phyloP scores from a whole-genome alignment of 2,113 vertebrate species.

The Labeo catla region DNA sequence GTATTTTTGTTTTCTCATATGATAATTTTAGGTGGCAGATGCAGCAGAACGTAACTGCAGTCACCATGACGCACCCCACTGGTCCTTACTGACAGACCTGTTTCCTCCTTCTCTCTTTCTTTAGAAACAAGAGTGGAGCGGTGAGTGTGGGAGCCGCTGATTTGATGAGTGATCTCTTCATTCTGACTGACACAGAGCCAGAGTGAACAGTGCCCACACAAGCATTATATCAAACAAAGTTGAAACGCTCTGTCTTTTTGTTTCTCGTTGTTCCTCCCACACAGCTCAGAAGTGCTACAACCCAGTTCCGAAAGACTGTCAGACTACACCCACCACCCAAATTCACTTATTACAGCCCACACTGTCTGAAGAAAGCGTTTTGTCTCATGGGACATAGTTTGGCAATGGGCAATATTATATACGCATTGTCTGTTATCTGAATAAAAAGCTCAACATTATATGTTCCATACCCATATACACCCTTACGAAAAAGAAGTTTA shows the following conservation, averaged over 20 bases:
- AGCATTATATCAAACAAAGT: no score
- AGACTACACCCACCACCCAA: background rate
- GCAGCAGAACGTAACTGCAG: background rate
- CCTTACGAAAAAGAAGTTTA: no score
- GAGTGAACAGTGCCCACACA: background rate
- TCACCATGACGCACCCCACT: background rate
- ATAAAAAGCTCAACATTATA: background rate
- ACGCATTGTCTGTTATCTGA: background rate
- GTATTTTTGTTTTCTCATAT: background rate
- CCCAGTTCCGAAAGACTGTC: no score
- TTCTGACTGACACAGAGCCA: constrained; percentile 11
- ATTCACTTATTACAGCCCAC: constrained; percentile 6
- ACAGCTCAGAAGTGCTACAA: no score
- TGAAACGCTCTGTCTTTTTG: no score
- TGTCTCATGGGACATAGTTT: background rate
- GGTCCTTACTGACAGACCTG: background rate
- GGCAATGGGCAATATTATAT: background rate
- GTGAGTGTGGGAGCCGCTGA: background rate
- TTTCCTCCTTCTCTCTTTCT: background rate
- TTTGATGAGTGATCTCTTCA: background rate
- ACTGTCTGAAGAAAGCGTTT: background rate
- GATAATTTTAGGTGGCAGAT: background rate
- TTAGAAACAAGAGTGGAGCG: background rate
- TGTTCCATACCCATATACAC: background rate
- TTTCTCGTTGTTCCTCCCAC: no score